phyloP scores from a whole-genome alignment of 2,888 invertebrate genomes.

The Crioceris asparagi region DNA sequence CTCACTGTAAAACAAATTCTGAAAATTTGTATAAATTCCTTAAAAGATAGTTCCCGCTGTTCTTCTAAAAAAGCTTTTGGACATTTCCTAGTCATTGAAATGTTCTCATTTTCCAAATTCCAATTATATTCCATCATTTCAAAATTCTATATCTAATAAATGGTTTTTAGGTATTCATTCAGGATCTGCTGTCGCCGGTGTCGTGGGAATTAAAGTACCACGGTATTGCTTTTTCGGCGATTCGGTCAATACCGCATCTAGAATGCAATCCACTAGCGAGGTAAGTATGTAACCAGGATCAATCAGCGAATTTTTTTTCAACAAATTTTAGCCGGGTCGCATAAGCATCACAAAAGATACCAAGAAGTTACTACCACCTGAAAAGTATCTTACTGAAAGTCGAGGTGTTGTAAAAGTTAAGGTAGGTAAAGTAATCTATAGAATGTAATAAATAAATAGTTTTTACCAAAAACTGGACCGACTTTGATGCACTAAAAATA shows the following conservation, averaged over 20 bases:
- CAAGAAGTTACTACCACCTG: not conserved
- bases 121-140: not conserved
- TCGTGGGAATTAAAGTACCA: conserved; percentile 74
- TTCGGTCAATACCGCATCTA: conserved; percentile 82
- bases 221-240: conserved; percentile 86
- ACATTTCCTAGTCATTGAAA: not conserved
- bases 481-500: no score
- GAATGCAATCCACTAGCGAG: conserved; percentile 67
- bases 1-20: no score
- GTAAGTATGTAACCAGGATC: no score
- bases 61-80: conserved; percentile 2
- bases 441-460: no score
- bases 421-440: not conserved
- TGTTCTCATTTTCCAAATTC: not conserved
- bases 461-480: no score
- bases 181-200: conserved; percentile 79
- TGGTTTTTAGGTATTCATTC: conserved; percentile 59
- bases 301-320: no score
- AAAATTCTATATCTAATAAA: not conserved
- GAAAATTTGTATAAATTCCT: no score
- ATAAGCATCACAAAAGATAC: not conserved
- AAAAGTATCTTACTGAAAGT: not conserved
- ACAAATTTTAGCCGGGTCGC: not conserved
- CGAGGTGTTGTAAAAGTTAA: not conserved
- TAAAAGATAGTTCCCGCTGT: no score